Evolutionary conservation across 2,888 invertebrate species (phyloP), one percentile per base, ranked within the genome.

Genomic region (Euplagia quadripunctaria): DNA sequence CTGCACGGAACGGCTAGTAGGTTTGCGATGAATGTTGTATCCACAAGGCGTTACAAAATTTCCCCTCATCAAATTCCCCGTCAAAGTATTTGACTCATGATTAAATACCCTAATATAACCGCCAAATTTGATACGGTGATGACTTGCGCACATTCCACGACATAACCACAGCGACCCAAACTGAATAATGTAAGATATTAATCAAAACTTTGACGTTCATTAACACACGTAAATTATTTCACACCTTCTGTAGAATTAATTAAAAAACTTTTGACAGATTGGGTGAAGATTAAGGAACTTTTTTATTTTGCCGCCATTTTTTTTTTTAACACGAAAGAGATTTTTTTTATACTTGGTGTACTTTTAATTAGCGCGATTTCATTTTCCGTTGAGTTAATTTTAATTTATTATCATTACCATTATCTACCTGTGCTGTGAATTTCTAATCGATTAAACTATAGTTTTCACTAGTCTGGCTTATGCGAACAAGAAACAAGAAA

Each of bases 151-250:
- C 20, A 31, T 64, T 64, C 43, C 55, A 14, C 51, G 9, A 55
- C 42, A 14, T 61, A 12, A 20, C 71, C 52, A 43, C 67, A 43
- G 20, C 20, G 20, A 46, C 70, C 64, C 78, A 72, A 73, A 46
- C 73, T 88, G 79, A 84, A 87, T 86, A 84, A 87, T 85, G 82
- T 80, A 83, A 82, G 77, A 75, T 79, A 80, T 84, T 86, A 83
- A 85, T 85, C 85, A 87, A 81, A 87, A 84, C 77, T 85, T 86
- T 79, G 76, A 69, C 76, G 71, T 76, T 73, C 74, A 80, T 84
- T 82, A 82, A 87, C 89, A 90, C 89, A 86, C 83, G 83, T 76
- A 88, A 89, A 90, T 91, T 89, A 91, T 85, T 86, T 87, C 79
- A 77, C 87, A 90, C 87, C 86, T 86, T 85, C 86, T 84, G 74